Base-by-base conservation (phyloP, 1,140 invertebrate species). In the Papilio polyxenes region DNA sequence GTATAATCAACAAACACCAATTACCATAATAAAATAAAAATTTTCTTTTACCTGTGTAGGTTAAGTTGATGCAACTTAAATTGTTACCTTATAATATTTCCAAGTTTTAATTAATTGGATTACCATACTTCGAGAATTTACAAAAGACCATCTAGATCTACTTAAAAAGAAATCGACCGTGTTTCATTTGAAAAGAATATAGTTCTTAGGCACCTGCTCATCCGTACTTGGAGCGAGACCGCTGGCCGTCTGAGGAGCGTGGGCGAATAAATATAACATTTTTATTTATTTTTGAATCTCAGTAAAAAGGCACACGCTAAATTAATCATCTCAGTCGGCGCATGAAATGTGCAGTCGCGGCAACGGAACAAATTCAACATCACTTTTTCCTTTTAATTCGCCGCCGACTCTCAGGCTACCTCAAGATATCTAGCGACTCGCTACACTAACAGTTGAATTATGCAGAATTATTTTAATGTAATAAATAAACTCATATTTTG, bases 271-370 rank as follows among this genome's bases (percentile, higher is more conserved):
- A 77, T 23, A 53, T 77, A 77, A 77, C 3, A 49, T 51, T 77
- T 77, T 77, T 31, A 53, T 77, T 77, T 53, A n/a, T 31, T 51
- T 49, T 77, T 77, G 48, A 53, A 53, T 15, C 75, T 31, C 75
- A 23, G n/a, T 77, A 77, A 53, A 77, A 77, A 77, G 75, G 44
- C 20, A 49, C 75, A 77, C 75, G 75, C 75, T 77, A 53, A 77
- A 20, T 77, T 77, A 77, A 77, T 77, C 75, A 77, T 77, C 20
- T 77, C 75, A 77, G 44, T 13, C n/a, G 48, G 44, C n/a, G 75
- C 49, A 77, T 77, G 75, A 77, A 77, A 53, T 77, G 49, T 77
- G 75, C 75, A 75, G 74, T 75, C 72, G 72, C 72, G 74, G 74
- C 44, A 77, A 77, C 20, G 75, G 49, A 77, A 77, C 48, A 77